These are phyloP conservation scores for Alloplasta piceator DNA, from an alignment of 2,888 invertebrate species.

Conservation along the genomic window DNA sequence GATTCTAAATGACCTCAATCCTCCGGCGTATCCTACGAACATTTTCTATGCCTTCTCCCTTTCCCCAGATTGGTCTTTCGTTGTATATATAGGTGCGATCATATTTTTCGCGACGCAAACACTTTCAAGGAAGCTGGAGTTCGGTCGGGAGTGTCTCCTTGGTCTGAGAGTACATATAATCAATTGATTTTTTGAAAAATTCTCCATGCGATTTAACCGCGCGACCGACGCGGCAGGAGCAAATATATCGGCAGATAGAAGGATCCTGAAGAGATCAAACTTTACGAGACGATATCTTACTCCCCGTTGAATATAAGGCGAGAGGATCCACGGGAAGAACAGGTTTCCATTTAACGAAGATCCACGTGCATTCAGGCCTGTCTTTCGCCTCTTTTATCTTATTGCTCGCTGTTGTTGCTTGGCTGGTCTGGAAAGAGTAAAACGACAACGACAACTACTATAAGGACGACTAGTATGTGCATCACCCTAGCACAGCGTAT, in stretches of 20 bases:
- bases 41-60: background rate
- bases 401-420: constrained; percentile 51
- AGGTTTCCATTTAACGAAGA: constrained; percentile 75
- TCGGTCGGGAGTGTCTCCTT: background rate
- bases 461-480: constrained; percentile 39
- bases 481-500: constrained; percentile 23
- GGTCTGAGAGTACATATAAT: constrained; percentile 11
- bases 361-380: constrained; percentile 29
- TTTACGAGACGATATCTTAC: constrained; percentile 67
- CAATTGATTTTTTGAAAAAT: constrained; percentile 26
- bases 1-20: constrained; percentile 13
- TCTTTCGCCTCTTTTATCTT: constrained; percentile 49
- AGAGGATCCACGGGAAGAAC: constrained; percentile 60
- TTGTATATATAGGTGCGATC: background rate
- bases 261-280: constrained; percentile 45
- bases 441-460: constrained; percentile 31
- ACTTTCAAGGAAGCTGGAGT: background rate
- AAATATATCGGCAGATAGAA: constrained; percentile 33
- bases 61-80: background rate
- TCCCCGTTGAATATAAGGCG: constrained; percentile 53
- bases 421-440: constrained; percentile 22
- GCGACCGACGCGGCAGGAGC: constrained; percentile 23
- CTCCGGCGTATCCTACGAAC: background rate
- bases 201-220: constrained; percentile 19
- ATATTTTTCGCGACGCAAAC: constrained; percentile 11